phyloP scores from a whole-genome alignment of 2,797 vertebrate species.

The Carcharodon carcharias region DNA sequence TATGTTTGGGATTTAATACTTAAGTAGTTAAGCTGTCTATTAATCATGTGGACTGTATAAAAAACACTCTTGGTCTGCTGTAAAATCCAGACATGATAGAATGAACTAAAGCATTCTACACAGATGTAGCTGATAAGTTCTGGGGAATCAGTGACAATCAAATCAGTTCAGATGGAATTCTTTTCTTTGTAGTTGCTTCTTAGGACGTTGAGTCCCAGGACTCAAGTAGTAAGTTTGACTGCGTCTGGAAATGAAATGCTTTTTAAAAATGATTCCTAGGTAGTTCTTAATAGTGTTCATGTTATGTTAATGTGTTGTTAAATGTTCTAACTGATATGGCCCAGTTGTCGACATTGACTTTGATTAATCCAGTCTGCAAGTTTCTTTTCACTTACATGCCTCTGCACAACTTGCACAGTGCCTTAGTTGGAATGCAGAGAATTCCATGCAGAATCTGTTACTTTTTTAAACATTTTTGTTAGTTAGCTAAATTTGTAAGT shows the following conservation, averaged over 20 bases:
- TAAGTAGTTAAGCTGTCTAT: conserved; percentile 27
- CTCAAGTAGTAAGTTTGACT: background rate
- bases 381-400: background rate
- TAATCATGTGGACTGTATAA: conserved; percentile 32
- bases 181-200: conserved; percentile 11
- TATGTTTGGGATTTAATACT: conserved; percentile 39
- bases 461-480: background rate
- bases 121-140: conserved; percentile 33
- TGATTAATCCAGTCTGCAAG: background rate
- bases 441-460: background rate
- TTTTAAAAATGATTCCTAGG: background rate
- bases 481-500: background rate
- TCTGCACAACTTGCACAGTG: background rate
- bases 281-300: background rate
- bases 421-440: background rate
- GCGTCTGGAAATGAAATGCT: background rate
- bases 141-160: conserved; percentile 27
- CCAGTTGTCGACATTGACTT: background rate
- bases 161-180: conserved; percentile 17
- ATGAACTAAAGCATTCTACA: conserved; percentile 26
- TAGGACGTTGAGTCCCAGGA: background rate
- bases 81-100: conserved; percentile 36
- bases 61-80: conserved; percentile 29
- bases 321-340: background rate
- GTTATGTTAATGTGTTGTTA: background rate